A percentile compares a stretch with the other conserved stretches of the same genome.
These are phyloP conservation scores for Pelagia noctiluca DNA, from an alignment of 30 jellyfish, hydroid and myxozoan species.

Conservation along the genomic window DNA sequence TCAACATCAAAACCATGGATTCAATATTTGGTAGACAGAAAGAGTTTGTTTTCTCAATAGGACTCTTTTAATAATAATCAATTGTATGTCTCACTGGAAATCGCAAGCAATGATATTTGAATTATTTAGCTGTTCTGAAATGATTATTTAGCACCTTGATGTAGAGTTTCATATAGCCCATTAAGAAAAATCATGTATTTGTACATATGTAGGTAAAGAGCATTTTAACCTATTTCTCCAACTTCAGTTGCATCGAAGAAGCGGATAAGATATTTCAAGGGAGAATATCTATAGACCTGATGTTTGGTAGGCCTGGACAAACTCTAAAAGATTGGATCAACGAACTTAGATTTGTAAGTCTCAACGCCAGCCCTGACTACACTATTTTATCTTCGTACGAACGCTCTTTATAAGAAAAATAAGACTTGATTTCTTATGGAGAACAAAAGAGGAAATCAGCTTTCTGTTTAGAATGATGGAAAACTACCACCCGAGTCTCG, in stretches of 20 bases:
- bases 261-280: conserved; percentile 73
- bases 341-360: conserved; percentile 72
- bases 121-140: not conserved
- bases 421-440: too few relatives aligned
- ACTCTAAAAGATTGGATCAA: conserved; percentile 74
- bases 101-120: not conserved
- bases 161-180: too few relatives aligned
- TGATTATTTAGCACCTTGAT: not conserved
- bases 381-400: too few relatives aligned
- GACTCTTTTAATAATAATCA: too few relatives aligned
- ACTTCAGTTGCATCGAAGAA: conserved; percentile 60
- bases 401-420: too few relatives aligned
- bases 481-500: too few relatives aligned
- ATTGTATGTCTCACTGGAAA: not conserved
- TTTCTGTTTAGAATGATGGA: too few relatives aligned
- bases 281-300: conserved; percentile 76
- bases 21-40: too few relatives aligned
- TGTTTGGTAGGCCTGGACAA: conserved; percentile 97
- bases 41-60: too few relatives aligned
- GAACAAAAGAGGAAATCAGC: too few relatives aligned
- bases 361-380: not conserved
- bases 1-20: too few relatives aligned
- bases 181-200: too few relatives aligned
- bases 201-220: not conserved
- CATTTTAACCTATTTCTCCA: not conserved